These are phyloP conservation scores for Orthosia gracilis DNA, from an alignment of 2,888 invertebrate genomes.

Conservation along the genomic window DNA sequence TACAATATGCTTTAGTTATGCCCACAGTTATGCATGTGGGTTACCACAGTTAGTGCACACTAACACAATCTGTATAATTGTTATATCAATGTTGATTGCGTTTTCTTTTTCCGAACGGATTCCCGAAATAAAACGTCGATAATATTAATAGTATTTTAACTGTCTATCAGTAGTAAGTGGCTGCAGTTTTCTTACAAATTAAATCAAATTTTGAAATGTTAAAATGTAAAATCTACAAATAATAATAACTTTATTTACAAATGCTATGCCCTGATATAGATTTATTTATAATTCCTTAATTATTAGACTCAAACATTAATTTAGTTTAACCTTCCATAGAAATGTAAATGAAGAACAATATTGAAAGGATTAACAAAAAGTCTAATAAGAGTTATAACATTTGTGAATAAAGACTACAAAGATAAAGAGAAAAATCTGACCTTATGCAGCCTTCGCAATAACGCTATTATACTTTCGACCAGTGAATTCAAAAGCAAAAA, in stretches of 20 bases:
- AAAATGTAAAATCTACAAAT: constrained; percentile 23
- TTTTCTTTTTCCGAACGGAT: no score
- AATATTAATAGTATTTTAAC: background rate
- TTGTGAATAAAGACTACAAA: constrained; percentile 53
- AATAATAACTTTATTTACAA: constrained; percentile 49
- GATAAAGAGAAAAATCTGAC: constrained; percentile 63
- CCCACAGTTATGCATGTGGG: background rate
- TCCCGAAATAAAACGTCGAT: background rate
- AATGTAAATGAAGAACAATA: background rate
- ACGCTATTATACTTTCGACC: constrained; percentile 44
- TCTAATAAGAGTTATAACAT: constrained; percentile 44
- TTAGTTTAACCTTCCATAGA: background rate
- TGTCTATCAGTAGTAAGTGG: background rate
- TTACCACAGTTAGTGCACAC: background rate
- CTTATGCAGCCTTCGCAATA: constrained; percentile 59
- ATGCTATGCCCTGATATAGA: constrained; percentile 26
- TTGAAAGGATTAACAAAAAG: background rate
- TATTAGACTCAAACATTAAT: no score
- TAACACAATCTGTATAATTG: background rate
- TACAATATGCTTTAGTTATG: background rate
- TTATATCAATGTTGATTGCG: background rate
- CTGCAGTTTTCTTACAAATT: constrained; percentile 47
- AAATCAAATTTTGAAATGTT: constrained; percentile 5
- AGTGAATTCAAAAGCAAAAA: constrained; percentile 49
- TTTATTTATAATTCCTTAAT: no score